These are phyloP conservation scores for Rhincodon typus DNA, from an alignment of 2,797 vertebrate genomes.

Conservation along the genomic window DNA sequence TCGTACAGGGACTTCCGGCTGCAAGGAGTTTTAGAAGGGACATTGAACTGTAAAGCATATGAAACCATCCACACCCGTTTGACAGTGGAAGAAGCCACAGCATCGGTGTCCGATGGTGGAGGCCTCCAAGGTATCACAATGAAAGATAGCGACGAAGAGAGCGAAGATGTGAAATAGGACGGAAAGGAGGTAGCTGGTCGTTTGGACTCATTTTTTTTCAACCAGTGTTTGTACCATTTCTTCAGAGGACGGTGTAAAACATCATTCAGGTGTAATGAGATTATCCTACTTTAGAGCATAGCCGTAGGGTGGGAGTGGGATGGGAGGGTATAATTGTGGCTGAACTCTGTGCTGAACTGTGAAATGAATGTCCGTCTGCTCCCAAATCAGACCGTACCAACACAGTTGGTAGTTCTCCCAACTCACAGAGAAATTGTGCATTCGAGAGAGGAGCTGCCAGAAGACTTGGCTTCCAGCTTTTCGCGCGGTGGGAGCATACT, in stretches of 20 bases:
- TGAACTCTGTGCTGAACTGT: neutral
- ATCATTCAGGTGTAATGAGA: conserved; percentile 13
- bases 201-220: neutral
- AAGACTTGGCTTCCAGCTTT: neutral
- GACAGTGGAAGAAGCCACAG: conserved; percentile 82
- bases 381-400: neutral
- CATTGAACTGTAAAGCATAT: conserved; percentile 83
- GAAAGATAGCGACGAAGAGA: conserved; percentile 90
- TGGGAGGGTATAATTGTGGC: neutral
- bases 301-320: neutral
- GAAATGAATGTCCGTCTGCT: neutral
- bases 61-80: conserved; percentile 82
- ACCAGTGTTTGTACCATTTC: conserved; percentile 29
- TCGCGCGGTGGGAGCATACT: too few species aligned
- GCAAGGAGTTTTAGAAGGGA: conserved; percentile 81
- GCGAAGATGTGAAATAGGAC: conserved; percentile 19
- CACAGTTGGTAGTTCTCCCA: neutral
- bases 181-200: neutral
- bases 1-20: conserved; percentile 88
- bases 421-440: neutral
- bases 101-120: conserved; percentile 70
- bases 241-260: neutral
- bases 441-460: neutral
- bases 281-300: conserved; percentile 6
- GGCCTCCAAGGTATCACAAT: conserved; percentile 88